Evolutionary conservation across 37 sponge, comb jelly and placozoan genomes (phyloP), one percentile per base, ranked within the genome.

Genomic region (Mnemiopsis leidyi): DNA sequence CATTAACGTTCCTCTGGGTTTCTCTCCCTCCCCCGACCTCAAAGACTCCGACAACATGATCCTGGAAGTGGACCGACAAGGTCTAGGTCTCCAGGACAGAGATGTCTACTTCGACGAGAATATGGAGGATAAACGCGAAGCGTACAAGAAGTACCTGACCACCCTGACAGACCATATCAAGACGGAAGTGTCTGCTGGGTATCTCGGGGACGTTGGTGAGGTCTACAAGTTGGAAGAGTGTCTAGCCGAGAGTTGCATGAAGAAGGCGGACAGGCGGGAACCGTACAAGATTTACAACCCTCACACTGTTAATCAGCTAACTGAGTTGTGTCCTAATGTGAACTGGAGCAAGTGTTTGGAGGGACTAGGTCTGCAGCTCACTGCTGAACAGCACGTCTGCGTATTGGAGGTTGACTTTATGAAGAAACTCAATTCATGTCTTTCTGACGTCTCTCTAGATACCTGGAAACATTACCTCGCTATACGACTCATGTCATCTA

Each of bases 31-130:
- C 1, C 90, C 90, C 2, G 90, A 85, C 26, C 35, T 85, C 48
- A 85, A 85, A 25, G 36, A 39, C 39, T 85, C 90, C 1, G 90
- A 85, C 36, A 32, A 32, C 48, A 85, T 85, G 90, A 40, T 85
- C 5, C n/a, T 85, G 61, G 35, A 38, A 23, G 35, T 85, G 32
- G 90, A 85, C 36, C 38, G 90, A 40, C 3, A 0, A 9, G 90
- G 90, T n/a, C 48, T 85, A 23, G 90, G 90, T 1, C 90, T 85
- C n/a, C 90, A 32, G 23, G 90, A 85, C 36, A 7, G 90, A 28
- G 90, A 85, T 29, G 36, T 85, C n/a, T 85, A 85, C 29, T 85
- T 85, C 39, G 90, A 85, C 25, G 90, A 85, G 39, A 85, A 85
- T 1, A 40, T 85, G 40, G 23, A 0, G 32, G 90, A 85, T 23